Percentiles rank a stretch among this genome's conserved stretches.
phyloP scores from a whole-genome alignment of 2,888 invertebrate species.

The Pristionchus japonicus region DNA sequence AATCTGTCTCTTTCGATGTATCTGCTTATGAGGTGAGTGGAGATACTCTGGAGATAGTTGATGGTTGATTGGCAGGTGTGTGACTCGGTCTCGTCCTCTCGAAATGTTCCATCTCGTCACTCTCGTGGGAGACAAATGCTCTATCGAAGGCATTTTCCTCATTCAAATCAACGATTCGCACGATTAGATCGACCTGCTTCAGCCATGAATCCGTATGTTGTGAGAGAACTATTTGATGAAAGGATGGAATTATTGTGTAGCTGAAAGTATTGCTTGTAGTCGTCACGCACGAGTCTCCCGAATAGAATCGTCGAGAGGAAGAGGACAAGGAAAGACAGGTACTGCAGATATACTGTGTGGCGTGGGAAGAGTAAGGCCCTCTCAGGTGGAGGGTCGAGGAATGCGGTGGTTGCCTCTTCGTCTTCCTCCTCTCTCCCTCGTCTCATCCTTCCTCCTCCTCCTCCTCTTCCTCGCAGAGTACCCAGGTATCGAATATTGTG shows the following conservation, averaged over 20 bases:
- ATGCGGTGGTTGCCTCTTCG: not conserved
- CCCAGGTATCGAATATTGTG: no score
- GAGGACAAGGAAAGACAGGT: not conserved
- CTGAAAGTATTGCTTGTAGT: not conserved
- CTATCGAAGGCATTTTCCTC: not conserved
- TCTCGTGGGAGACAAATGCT: not conserved
- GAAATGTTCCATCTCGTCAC: not conserved
- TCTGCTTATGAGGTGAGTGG: slow-evolving; percentile 42
- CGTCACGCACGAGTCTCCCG: not conserved
- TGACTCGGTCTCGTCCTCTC: not conserved
- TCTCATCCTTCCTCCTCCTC: slow-evolving; percentile 1
- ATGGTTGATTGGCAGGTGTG: not conserved
- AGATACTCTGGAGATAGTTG: not conserved
- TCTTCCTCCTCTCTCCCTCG: not conserved
- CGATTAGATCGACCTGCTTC: not conserved
- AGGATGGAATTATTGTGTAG: not conserved
- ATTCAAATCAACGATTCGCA: not conserved
- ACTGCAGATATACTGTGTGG: not conserved
- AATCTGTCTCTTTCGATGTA: slow-evolving; percentile 39
- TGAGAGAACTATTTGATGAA: no score
- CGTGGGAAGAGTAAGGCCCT: not conserved
- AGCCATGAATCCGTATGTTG: not conserved
- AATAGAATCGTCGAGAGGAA: not conserved
- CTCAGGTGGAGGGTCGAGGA: not conserved
- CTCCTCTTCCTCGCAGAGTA: not conserved